Evolutionary conservation across 2,113 vertebrate species (phyloP), one percentile per base, ranked within the genome.

Genomic region (Ellobius talpinus): DNA sequence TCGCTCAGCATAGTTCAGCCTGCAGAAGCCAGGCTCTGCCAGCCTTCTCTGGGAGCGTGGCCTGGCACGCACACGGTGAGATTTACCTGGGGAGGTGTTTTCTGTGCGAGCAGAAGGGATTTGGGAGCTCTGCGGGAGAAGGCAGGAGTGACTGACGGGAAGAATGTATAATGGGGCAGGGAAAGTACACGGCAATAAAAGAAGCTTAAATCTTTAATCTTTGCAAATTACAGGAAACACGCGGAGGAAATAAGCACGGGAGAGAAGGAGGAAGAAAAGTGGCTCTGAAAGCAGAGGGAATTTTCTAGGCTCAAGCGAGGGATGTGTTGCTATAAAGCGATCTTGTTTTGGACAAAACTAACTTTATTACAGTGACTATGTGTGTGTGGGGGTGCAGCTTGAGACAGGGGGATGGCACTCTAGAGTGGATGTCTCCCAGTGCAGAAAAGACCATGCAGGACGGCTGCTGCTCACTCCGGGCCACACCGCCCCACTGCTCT

Each of bases 181-280:
- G 89, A 95, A 87, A 94, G 95, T 23, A 94, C 89, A 66, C 7
- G 0, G 36, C 90, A 94, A 86, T 93, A 93, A 96, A 96, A 97
- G 89, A 45, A 92, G 96, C 97, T 97, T 97, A 97, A 73, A 95
- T 94, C 95, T 97, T 97, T 97, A 96, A 97, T 97, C 97, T 97
- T 94, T 94, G 90, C 94, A 97, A 98, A 97, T 97, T 92, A 94
- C n/a, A 92, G 95, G 90, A 97, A 97, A 91, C 85, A 87, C 0
- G 36, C 70, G 1, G 16, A 97, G 94, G 94, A 94, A 93, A 89
- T 96, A 90, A 93, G 84, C 77, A 86, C 11, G 33, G 85, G 92
- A 77, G 86, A 93, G 85, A 88, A 72, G 73, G 14, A 93, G 52
- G 89, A 82, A 89, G 94, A n/a, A 79, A 73, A 55, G 88, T 65